Base-by-base conservation (phyloP, 1,140 invertebrate species). In the Sycophila sp. region DNA sequence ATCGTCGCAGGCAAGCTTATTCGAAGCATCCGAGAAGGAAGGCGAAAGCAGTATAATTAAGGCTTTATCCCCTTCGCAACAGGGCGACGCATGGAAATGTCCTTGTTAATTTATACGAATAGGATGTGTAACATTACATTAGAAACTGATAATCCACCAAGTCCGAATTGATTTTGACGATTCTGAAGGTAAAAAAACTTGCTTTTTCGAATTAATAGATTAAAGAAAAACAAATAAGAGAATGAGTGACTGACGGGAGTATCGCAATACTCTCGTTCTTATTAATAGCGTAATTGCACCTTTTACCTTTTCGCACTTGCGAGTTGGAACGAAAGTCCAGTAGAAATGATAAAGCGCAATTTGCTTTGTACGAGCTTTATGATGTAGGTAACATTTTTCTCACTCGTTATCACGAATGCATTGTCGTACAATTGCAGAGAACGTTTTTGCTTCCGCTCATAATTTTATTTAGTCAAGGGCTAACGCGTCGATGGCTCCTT, bases 1-100 rank as follows among this genome's bases (percentile, higher is more conserved):
- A 4, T 4, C 45, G 4, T 30, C 45, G 17, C 71, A 83, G 81
- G 81, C 80, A 10, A 83, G 81, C 70, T 68, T 82, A 51, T 82
- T 82, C 64, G 81, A 82, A 58, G 80, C 80, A 40, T 80, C 82
- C 6, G 82, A 82, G 53, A 76, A 78, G 65, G 78, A 81, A 74
- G 76, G 76, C n/a, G 75, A 79, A 22, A 74, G 78, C 59, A 81
- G 77, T 32, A 71, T 83, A 7, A 81, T 83, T 40, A 82, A 79
- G 68, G 79, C 77, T 47, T 77, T 77, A 55, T 81, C 75, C 6
- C 77, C 76, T 15, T 81, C 79, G 30, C 80, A 81, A 15, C 81
- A 78, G 69, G 78, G 76, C 30, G 82, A 83, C 42, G 77, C 79
- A 19, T 82, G 81, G 80, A 77, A 75, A 72, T 83, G 81, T 71